phyloP scores from a whole-genome alignment of 2,797 vertebrate species.

The Pseudomugil tenellus region DNA sequence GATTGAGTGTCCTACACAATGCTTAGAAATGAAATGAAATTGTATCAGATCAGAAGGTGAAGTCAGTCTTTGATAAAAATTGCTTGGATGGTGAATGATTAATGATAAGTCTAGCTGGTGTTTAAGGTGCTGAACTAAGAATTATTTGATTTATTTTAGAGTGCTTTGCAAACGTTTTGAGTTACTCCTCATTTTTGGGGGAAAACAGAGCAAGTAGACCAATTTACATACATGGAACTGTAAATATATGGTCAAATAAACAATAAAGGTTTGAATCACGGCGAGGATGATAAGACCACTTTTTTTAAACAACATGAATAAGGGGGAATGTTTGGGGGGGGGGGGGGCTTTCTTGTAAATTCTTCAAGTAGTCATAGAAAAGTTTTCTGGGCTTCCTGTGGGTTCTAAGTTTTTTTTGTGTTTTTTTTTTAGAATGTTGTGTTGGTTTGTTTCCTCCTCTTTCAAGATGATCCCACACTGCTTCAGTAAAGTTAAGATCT shows the following conservation, averaged over 20 bases:
- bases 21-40: constrained; percentile 17
- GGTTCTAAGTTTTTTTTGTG: neutral
- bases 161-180: neutral
- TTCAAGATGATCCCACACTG: neutral
- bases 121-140: neutral
- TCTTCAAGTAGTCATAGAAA: neutral
- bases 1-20: neutral
- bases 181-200: neutral
- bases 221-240: no score
- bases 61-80: neutral
- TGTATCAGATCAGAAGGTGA: neutral
- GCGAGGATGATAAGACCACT: no score
- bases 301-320: neutral
- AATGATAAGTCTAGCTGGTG: no score
- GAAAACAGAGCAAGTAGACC: neutral
- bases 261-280: no score
- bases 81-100: no score
- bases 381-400: neutral
- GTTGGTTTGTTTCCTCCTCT: neutral
- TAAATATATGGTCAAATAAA: no score
- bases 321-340: neutral
- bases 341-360: neutral
- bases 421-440: no score
- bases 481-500: neutral
- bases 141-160: neutral